Base-by-base conservation (phyloP, 2,888 invertebrate species). In the Drosophila aldrichi region DNA sequence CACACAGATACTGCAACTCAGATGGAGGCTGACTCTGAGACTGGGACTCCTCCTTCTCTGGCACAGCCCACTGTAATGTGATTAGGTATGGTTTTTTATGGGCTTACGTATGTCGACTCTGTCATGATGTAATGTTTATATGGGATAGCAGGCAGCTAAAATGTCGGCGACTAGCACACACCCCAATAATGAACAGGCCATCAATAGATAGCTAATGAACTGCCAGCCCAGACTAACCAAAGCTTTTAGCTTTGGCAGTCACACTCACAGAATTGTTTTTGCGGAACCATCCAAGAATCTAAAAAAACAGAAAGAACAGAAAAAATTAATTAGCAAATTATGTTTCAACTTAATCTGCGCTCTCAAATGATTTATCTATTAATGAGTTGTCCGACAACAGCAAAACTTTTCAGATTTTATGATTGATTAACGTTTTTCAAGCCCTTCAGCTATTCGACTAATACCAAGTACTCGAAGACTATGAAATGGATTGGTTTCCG, bases 81-180 rank as follows among this genome's bases (percentile, higher is more conserved):
- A 77, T 75, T 75, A 72, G 77, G 72, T 71, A 71, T 62, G 59
- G 61, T 52, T 62, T 75, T 73, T 77, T 75, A 77, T 77, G 77
- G 74, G 62, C 67, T 48, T 63, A 62, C 77, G 66, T 66, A 71
- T 57, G 62, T 48, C 43, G 66, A 18, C 67, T 62, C 56, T 67
- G 61, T 54, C 72, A 77, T 75, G 75, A 75, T 67, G 75, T 67
- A 75, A 75, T 67, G 59, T 59, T 71, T 77, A 67, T 71, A 72
- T 75, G 75, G 72, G 56, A 66, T 77, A 62, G 22, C 70, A 70
- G 77, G 29, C 66, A 59, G 66, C 59, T 36, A 40, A 61, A 46
- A 55, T 14, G 41, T 38, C 69, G n/a, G 29, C 56, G 64, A 43
- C 67, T 55, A 51, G 46, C 41, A 60, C 52, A 67, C 74, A 68